Evolutionary conservation across 53 echinoderm and acorn worm species (phyloP).

Genomic region (Echinarachnius parma): DNA sequence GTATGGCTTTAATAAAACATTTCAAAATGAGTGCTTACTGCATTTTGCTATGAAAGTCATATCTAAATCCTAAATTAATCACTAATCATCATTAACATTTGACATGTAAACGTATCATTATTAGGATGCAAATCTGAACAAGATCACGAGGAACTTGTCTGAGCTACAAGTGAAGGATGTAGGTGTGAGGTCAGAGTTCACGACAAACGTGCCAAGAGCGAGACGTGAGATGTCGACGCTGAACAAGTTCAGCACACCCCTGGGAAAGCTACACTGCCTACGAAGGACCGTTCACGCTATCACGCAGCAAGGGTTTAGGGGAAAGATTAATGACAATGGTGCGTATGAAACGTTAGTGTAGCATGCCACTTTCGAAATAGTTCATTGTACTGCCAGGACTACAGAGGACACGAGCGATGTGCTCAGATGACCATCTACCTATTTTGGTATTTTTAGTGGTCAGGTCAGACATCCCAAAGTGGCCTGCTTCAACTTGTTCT

Average conservation of each 20-base stretch:
- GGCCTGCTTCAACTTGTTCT: too few species aligned
- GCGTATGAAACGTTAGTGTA: conserved; percentile 6
- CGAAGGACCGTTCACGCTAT: conserved; percentile 83
- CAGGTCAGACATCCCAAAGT: too few species aligned
- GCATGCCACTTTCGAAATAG: too few species aligned
- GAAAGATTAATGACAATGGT: conserved; percentile 40
- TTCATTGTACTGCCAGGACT: too few species aligned
- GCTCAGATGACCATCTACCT: too few species aligned
- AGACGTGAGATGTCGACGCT: conserved; percentile 79
- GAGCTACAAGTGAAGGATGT: conserved; percentile 92
- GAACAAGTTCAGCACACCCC: conserved; percentile 80
- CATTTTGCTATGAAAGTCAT: not conserved
- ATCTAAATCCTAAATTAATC: not conserved
- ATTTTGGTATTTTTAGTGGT: too few species aligned
- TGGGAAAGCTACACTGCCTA: conserved; percentile 92
- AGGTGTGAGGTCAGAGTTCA: conserved; percentile 80
- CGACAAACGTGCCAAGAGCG: conserved; percentile 87
- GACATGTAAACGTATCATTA: too few species aligned
- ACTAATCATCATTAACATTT: too few species aligned
- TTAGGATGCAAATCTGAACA: conserved; percentile 92
- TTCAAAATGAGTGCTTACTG: too few species aligned
- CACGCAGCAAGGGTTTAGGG: conserved; percentile 80
- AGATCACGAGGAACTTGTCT: conserved; percentile 86
- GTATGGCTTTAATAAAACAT: too few species aligned
- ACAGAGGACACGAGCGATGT: too few species aligned